These are phyloP conservation scores for Phalacrocorax carbo DNA, from an alignment of 2,113 vertebrate genomes.

Conservation along the genomic window DNA sequence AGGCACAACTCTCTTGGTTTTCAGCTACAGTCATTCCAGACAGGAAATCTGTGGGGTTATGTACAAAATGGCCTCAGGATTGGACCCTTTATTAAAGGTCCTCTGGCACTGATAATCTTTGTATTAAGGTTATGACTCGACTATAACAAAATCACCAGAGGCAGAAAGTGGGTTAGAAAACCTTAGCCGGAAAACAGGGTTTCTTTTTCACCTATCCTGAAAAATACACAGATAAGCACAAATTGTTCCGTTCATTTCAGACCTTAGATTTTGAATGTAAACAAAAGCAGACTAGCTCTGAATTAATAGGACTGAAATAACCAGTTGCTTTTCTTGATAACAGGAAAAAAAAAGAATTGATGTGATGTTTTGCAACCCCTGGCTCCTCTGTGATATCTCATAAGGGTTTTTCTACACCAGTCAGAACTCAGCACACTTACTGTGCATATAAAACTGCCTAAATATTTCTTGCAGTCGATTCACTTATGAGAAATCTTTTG, in stretches of 20 bases:
- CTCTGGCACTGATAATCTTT: neutral
- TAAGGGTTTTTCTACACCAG: conserved; percentile 10
- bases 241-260: neutral
- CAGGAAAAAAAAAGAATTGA: neutral
- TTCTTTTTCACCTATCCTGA: neutral
- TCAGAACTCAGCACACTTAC: conserved; percentile 4
- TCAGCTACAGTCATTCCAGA: neutral
- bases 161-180: neutral
- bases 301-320: neutral
- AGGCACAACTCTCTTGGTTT: neutral
- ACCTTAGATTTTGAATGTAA: neutral
- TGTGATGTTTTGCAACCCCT: neutral
- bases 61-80: neutral
- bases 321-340: neutral
- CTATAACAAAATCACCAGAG: neutral
- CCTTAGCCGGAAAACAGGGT: neutral
- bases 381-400: neutral
- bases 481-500: neutral
- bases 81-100: neutral
- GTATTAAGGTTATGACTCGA: neutral
- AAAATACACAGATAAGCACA: neutral
- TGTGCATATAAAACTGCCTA: neutral
- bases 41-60: neutral
- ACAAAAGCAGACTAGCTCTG: neutral
- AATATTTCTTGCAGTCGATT: conserved; percentile 1